A percentile compares a stretch with the other conserved stretches of the same genome.
Conservation (phyloP, 2,113 vertebrate genomes). For the Emydocephalus ijimae region DNA sequence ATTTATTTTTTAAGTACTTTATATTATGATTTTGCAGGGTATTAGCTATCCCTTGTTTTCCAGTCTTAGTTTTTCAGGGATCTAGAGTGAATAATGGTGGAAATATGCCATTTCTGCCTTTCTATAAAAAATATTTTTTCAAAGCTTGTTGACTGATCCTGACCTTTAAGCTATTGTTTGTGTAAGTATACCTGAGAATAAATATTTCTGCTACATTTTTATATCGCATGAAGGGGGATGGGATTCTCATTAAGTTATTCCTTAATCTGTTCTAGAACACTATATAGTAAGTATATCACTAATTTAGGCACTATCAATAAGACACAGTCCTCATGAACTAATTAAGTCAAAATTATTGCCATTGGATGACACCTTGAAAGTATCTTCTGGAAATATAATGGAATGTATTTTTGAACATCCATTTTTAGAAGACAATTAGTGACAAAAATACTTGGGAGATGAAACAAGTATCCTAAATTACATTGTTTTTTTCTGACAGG, state of each 20-base stretch:
- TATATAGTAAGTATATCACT: too few species aligned
- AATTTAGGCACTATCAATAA: neutral
- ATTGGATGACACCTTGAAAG: neutral
- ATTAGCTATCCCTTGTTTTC: neutral
- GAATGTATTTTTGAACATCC: neutral
- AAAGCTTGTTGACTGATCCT: neutral
- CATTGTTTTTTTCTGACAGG: neutral
- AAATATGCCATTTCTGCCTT: neutral
- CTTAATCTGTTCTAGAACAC: neutral
- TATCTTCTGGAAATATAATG: neutral
- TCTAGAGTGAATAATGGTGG: neutral
- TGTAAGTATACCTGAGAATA: neutral
- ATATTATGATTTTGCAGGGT: neutral
- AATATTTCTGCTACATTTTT: too few species aligned
- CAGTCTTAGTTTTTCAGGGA: neutral
- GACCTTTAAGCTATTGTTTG: neutral
- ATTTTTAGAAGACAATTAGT: neutral
- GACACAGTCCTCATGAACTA: neutral
- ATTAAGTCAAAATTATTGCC: neutral
- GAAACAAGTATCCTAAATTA: neutral
- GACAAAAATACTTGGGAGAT: neutral
- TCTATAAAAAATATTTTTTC: neutral
- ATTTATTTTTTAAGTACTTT: neutral
- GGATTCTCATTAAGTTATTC: neutral
- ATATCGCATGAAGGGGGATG: neutral